Conservation (phyloP, 2,797 vertebrate species). For the Chrysocyon brachyurus region DNA sequence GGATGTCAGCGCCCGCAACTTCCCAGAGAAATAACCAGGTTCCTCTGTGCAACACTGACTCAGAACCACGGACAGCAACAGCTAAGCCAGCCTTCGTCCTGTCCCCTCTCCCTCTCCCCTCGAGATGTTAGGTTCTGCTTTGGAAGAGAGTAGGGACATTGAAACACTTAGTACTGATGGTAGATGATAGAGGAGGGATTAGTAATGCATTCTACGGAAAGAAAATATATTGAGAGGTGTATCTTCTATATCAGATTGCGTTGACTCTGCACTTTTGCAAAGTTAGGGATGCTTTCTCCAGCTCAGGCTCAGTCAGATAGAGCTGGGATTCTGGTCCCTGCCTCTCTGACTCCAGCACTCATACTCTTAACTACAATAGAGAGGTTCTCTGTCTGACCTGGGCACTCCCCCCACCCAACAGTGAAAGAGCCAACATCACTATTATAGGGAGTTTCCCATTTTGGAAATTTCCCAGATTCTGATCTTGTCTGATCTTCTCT, state of each 20-base stretch:
- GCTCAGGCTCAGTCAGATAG: background rate
- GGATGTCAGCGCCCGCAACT: background rate
- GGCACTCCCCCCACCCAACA: too few relatives aligned
- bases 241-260: background rate
- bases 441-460: background rate
- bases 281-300: background rate
- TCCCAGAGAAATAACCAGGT: background rate
- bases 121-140: background rate
- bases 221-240: background rate
- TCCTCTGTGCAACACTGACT: rapidly evolving
- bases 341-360: background rate
- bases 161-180: background rate
- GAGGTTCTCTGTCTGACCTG: background rate
- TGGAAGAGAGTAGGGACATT: background rate
- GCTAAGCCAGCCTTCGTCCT: rapidly evolving
- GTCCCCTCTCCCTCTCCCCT: rapidly evolving
- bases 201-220: background rate
- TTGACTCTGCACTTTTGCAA: background rate
- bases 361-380: background rate
- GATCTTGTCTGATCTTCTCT: background rate
- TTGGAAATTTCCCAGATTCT: slow-evolving; percentile 7
- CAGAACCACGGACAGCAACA: background rate
- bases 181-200: background rate
- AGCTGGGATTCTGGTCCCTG: background rate
- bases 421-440: background rate